Percentiles rank a stretch among this genome's conserved stretches.
Conservation (phyloP, 2,888 invertebrate genomes). For the Nomada flava region DNA sequence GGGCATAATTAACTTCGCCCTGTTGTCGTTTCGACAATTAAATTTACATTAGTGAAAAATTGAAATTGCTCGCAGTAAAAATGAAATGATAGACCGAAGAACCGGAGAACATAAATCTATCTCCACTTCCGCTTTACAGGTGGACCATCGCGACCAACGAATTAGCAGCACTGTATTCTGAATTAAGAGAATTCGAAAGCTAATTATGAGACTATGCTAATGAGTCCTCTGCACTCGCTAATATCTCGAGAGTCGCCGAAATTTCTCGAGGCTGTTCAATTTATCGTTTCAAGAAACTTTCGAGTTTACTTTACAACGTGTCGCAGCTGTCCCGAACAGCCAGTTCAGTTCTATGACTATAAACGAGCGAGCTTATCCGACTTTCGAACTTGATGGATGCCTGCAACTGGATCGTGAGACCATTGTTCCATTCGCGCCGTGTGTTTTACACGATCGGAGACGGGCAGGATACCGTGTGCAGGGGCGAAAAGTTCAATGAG, state of each 20-base stretch:
- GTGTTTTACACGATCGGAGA: not conserved
- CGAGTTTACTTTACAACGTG: not conserved
- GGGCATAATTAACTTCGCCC: not conserved
- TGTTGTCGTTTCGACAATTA: not conserved
- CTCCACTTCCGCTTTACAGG: too few species aligned
- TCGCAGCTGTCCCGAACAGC: not conserved
- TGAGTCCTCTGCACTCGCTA: not conserved
- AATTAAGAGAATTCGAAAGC: not conserved
- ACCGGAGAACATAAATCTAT: too few species aligned
- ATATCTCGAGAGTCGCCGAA: not conserved
- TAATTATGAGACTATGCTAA: not conserved
- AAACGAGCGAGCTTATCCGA: not conserved
- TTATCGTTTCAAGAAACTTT: not conserved
- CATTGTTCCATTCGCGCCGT: not conserved
- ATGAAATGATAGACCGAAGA: too few species aligned
- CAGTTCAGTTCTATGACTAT: not conserved
- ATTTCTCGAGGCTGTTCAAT: not conserved
- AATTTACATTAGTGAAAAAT: not conserved
- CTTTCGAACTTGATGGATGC: constrained; percentile 20
- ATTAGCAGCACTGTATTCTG: constrained; percentile 3
- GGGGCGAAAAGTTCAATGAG: not conserved
- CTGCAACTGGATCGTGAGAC: constrained; percentile 6
- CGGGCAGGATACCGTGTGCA: not conserved
- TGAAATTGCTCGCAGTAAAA: not conserved
- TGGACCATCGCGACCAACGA: not conserved